Base-by-base conservation (phyloP, 2,797 vertebrate species). In the Ceryle rudis region DNA sequence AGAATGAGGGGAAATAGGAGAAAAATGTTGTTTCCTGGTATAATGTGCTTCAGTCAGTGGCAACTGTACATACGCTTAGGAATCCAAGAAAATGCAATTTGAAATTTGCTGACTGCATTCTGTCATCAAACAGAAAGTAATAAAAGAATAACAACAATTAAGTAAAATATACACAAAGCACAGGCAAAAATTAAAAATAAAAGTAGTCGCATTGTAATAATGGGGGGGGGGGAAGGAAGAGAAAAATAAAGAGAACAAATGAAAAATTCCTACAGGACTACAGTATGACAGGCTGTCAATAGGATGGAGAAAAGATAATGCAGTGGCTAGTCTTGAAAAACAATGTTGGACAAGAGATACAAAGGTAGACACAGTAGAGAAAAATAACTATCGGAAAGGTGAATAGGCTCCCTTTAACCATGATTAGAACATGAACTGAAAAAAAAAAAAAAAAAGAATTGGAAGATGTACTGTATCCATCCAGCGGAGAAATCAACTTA, bases 191-290 rank as follows among this genome's bases (percentile, higher is more conserved):
- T 4, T 21, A 21, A 46, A 51, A 26, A 26, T 51, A 51, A 51
- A 51, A 51, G 26, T 5, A 72, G 17, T 33, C 4, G 2, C 4
- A 25, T 4, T 81, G 4, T 29, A 81, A 71, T 15, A 58, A 42
- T 44, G 8, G 3, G 5, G 5, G 16, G 9, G 21, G 1, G 0
- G 2, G 6, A 3, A 1, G 0, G 2, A 11, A 28, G 51, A 41
- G 4, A 21, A 31, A 26, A 52, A 9, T 20, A 16, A 20, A n/a
- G 10, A 33, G 16, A 42, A 47, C 3, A 71, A 74, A 62, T 10
- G 22, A 71, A 78, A 69, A 19, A 46, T 35, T 58, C 39, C 19
- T 39, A n/a, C 46, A 37, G 23, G 11, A 72, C 64, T 69, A 58
- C 22, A 86, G 13, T 14, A 49, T 35, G 29, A 31, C 21, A 71